phyloP scores from a whole-genome alignment of 2,888 invertebrate genomes.

The Diploptera punctata region DNA sequence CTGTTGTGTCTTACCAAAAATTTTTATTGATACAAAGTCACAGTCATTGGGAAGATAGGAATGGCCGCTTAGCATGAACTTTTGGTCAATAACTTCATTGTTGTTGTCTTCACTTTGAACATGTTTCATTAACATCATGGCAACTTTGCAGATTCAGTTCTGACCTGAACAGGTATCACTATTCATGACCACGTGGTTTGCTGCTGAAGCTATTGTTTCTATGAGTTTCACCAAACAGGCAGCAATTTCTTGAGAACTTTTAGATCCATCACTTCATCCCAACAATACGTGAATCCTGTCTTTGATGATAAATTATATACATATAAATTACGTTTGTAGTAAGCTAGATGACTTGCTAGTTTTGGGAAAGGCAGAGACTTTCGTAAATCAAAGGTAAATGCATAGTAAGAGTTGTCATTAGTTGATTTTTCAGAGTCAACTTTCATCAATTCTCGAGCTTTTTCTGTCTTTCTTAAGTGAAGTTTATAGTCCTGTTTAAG shows the following conservation, averaged over 20 bases:
- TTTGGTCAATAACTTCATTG: slow-evolving; percentile 9
- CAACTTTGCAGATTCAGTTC: not conserved
- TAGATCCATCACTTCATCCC: not conserved
- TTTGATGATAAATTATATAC: slow-evolving; percentile 12
- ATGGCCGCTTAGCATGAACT: slow-evolving; percentile 19
- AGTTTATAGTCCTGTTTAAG: slow-evolving; percentile 7
- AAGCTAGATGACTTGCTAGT: not conserved
- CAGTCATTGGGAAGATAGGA: slow-evolving; percentile 20
- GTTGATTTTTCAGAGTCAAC: too few relatives aligned
- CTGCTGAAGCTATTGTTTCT: slow-evolving; percentile 6
- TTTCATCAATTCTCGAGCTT: not conserved
- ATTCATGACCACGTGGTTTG: not conserved
- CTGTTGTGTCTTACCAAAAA: slow-evolving; percentile 8
- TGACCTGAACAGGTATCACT: slow-evolving; percentile 1
- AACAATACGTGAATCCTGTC: slow-evolving; percentile 6
- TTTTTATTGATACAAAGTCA: slow-evolving; percentile 6
- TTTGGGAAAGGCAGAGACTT: not conserved
- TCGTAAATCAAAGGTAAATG: too few relatives aligned
- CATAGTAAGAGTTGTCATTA: too few relatives aligned
- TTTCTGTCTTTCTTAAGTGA: not conserved
- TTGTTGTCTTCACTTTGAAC: slow-evolving; percentile 13
- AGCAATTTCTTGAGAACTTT: slow-evolving; percentile 4
- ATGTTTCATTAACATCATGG: slow-evolving; percentile 11
- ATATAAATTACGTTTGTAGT: slow-evolving; percentile 7
- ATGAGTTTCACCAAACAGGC: slow-evolving; percentile 2